A percentile compares a stretch with the other conserved stretches of the same genome.
Evolutionary conservation across 2,113 vertebrate species (phyloP).

Genomic region (Heterocephalus glaber): DNA sequence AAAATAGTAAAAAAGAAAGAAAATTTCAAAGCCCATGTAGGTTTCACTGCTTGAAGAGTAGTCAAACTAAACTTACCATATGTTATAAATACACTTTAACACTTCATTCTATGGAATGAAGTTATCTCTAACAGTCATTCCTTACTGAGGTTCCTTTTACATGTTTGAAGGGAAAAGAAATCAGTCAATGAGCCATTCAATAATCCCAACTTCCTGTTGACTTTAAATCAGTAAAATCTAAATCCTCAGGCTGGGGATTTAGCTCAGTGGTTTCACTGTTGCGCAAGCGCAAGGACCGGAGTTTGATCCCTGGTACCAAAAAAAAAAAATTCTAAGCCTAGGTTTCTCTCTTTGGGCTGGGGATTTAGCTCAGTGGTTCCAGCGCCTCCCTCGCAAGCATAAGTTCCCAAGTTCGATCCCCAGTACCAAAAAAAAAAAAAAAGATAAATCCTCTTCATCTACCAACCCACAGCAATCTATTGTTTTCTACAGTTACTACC

Average conservation of each 20-base stretch:
- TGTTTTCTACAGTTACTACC: neutral
- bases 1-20: constrained; percentile 42
- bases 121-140: constrained; percentile 18
- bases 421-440: too few species aligned
- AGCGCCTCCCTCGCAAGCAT: too few species aligned
- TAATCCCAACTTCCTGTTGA: constrained; percentile 55
- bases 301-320: too few species aligned
- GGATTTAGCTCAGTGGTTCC: too few species aligned
- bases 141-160: constrained; percentile 9
- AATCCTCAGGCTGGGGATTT: too few species aligned
- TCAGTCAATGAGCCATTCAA: constrained; percentile 35
- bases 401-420: too few species aligned
- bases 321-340: too few species aligned
- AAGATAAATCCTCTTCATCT: constrained; percentile 12
- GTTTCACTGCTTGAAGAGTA: constrained; percentile 18
- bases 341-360: too few species aligned
- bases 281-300: too few species aligned
- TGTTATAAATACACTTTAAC: constrained; percentile 22
- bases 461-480: neutral
- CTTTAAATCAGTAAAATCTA: constrained; percentile 55
- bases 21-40: constrained; percentile 21
- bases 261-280: too few species aligned
- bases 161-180: neutral
- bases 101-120: neutral
- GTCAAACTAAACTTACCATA: neutral